These are phyloP conservation scores for Apis florea DNA, from an alignment of 1,140 invertebrate species.

Conservation along the genomic window DNA sequence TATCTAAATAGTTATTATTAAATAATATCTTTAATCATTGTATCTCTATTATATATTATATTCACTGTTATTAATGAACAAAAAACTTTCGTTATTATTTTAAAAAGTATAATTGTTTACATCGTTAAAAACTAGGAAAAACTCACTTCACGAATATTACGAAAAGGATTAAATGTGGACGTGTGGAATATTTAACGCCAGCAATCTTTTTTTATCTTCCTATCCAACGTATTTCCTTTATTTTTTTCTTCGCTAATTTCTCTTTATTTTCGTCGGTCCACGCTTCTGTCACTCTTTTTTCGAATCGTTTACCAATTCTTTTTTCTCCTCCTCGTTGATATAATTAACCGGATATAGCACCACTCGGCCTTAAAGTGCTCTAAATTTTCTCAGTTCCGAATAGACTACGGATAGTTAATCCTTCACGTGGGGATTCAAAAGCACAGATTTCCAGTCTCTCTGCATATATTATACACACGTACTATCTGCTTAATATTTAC, in stretches of 20 bases:
- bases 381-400: slow-evolving; percentile 44
- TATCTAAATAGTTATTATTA: too few species aligned
- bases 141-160: not conserved
- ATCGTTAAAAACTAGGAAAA: not conserved
- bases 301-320: not conserved
- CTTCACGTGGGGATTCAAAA: slow-evolving; percentile 41
- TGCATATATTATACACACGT: slow-evolving; percentile 40
- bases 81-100: not conserved
- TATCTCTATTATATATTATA: too few species aligned
- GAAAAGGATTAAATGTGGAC: not conserved
- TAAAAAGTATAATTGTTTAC: not conserved
- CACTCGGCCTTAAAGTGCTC: not conserved
- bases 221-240: not conserved
- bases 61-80: not conserved
- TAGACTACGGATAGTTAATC: slow-evolving; percentile 42
- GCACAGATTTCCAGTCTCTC: slow-evolving; percentile 52
- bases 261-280: not conserved
- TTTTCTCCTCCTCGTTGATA: slow-evolving; percentile 8
- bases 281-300: not conserved
- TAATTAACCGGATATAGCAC: slow-evolving; percentile 45
- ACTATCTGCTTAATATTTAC: slow-evolving; percentile 44
- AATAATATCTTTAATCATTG: too few species aligned
- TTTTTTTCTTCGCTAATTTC: slow-evolving; percentile 2
- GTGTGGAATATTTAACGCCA: slow-evolving; percentile 17
- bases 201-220: slow-evolving; percentile 9